A percentile compares a stretch with the other conserved stretches of the same genome.
Evolutionary conservation across 2,113 vertebrate species (phyloP).

Genomic region (Platysternon megacephalum): DNA sequence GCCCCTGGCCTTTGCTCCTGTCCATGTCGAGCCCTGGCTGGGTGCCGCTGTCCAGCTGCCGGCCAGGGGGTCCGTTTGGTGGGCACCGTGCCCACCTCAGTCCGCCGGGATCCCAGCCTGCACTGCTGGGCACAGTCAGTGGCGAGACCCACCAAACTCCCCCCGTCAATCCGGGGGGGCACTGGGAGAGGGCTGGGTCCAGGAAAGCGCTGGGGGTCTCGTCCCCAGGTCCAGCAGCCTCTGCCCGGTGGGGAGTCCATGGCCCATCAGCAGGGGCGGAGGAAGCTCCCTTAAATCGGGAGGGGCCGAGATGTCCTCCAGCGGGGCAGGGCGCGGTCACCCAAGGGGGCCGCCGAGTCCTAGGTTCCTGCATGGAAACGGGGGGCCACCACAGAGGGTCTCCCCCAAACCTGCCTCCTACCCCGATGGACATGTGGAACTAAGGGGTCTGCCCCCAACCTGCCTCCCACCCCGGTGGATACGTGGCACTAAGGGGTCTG

Average conservation of each 20-base stretch:
- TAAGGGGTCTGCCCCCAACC: too few relatives aligned
- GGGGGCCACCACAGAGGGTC: not conserved
- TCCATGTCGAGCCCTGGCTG: too few relatives aligned
- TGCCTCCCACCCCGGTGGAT: too few relatives aligned
- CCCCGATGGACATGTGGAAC: too few relatives aligned
- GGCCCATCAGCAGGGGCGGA: not conserved
- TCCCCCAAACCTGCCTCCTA: too few relatives aligned
- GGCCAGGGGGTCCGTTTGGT: not conserved
- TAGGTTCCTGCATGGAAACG: not conserved
- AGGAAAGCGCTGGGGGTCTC: not conserved
- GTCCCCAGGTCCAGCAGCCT: not conserved
- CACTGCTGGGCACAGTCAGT: not conserved
- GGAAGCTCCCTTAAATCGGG: too few relatives aligned
- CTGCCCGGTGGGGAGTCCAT: not conserved
- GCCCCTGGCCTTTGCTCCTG: not conserved
- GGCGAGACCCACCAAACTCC: slow-evolving; percentile 6
- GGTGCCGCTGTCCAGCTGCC: not conserved
- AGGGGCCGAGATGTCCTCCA: not conserved
- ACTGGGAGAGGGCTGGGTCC: not conserved
- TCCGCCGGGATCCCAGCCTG: not conserved
- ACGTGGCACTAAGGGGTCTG: too few relatives aligned
- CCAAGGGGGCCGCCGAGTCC: not conserved
- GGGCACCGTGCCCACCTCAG: slow-evolving; percentile 25
- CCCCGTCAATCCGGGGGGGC: not conserved
- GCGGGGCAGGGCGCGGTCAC: not conserved